A percentile compares a stretch with the other conserved stretches of the same genome.
Evolutionary conservation across 35 echinoderm and acorn worm species (phyloP).

Genomic region (Patiria miniata): DNA sequence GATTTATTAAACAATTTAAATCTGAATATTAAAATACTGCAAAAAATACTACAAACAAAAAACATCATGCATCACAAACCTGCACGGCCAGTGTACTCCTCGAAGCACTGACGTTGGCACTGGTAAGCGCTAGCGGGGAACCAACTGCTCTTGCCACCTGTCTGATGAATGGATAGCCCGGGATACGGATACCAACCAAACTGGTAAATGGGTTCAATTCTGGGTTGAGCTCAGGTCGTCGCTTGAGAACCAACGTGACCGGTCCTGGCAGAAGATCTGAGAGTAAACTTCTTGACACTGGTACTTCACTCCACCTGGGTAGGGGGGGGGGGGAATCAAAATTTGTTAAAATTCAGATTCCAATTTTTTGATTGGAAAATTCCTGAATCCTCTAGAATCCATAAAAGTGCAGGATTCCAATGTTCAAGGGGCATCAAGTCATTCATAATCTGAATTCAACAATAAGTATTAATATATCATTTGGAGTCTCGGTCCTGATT

Average conservation of each 20-base stretch:
- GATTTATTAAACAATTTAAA: too few species aligned
- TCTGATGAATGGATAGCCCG: slow-evolving; percentile 79
- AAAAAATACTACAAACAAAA: too few species aligned
- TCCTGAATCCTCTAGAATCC: neutral
- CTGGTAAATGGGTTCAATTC: slow-evolving; percentile 75
- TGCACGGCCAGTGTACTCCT: slow-evolving; percentile 86
- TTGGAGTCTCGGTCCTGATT: too few species aligned
- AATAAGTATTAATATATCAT: too few species aligned
- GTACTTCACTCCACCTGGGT: slow-evolving; percentile 84
- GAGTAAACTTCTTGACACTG: slow-evolving; percentile 60
- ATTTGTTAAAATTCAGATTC: neutral
- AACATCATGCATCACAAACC: slow-evolving; percentile 62
- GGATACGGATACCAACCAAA: slow-evolving; percentile 84
- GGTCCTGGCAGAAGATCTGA: slow-evolving; percentile 88
- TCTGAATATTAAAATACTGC: too few species aligned
- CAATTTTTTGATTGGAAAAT: neutral
- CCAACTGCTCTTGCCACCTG: slow-evolving; percentile 60
- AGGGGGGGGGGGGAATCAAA: too few species aligned
- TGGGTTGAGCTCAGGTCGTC: slow-evolving; percentile 76
- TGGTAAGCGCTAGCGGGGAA: slow-evolving; percentile 80
- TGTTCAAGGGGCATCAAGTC: neutral
- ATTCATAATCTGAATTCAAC: too few species aligned
- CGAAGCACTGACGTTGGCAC: slow-evolving; percentile 83
- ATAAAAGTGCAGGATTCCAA: neutral
- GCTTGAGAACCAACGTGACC: slow-evolving; percentile 81